Evolutionary conservation across 2,113 vertebrate species (phyloP).

Genomic region (Plecotus auritus): DNA sequence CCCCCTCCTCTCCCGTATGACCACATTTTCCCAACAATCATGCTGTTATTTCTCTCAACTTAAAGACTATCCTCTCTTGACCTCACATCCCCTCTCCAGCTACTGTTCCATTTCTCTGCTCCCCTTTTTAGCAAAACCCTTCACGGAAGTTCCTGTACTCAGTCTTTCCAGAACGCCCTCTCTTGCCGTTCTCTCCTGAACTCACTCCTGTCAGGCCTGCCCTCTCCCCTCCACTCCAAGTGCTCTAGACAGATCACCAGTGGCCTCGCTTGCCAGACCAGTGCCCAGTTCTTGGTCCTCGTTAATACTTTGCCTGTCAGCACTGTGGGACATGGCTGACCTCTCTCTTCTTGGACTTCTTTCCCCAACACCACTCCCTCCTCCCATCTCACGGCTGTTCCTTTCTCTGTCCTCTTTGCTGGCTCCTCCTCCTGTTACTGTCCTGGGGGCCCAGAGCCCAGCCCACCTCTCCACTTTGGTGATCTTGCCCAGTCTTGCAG

Average conservation of each 20-base stretch:
- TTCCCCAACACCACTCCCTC: background rate
- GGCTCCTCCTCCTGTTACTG: background rate
- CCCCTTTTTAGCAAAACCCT: background rate
- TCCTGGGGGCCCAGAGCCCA: background rate
- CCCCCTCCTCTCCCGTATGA: background rate
- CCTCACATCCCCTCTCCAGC: background rate
- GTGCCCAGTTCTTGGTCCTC: background rate
- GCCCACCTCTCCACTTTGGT: background rate
- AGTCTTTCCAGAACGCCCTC: background rate
- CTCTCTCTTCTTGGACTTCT: background rate
- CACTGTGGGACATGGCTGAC: background rate
- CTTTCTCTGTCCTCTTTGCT: background rate
- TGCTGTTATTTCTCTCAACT: background rate
- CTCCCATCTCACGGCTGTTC: background rate
- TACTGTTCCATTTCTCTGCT: background rate
- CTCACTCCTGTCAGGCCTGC: background rate
- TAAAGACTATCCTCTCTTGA: background rate
- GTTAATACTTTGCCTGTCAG: background rate
- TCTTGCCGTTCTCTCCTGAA: background rate
- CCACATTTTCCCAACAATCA: background rate
- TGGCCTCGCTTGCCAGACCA: background rate
- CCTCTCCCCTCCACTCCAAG: background rate
- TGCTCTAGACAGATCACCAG: background rate
- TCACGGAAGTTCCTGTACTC: background rate
- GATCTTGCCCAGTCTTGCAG: background rate